A percentile compares a stretch with the other conserved stretches of the same genome.
Conservation (phyloP, 1,140 invertebrate genomes). For the Apis dorsata region DNA sequence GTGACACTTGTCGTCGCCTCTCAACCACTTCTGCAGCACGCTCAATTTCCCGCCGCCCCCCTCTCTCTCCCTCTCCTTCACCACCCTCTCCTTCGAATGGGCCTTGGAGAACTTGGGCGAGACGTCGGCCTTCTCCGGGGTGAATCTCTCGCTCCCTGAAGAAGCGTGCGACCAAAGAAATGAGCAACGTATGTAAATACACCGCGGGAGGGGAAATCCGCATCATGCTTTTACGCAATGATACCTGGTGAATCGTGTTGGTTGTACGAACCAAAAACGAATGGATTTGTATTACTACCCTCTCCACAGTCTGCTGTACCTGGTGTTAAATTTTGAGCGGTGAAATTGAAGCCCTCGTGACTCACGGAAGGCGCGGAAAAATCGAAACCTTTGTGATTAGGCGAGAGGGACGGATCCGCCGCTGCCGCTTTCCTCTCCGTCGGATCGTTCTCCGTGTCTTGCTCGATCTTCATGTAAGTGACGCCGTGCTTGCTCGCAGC, state of each 20-base stretch:
- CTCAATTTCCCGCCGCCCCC: conserved; percentile 83
- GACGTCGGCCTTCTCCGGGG: conserved; percentile 68
- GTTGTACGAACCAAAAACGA: conserved; percentile 80
- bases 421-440: conserved; percentile 65
- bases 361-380: conserved; percentile 79
- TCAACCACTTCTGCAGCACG: conserved; percentile 86
- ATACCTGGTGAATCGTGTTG: conserved; percentile 70
- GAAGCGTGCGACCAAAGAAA: background rate
- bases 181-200: no score
- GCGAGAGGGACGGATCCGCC: conserved; percentile 62
- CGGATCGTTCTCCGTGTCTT: conserved; percentile 76
- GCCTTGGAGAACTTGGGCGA: conserved; percentile 69
- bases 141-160: conserved; percentile 67
- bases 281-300: conserved; percentile 80
- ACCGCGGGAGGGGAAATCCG: background rate
- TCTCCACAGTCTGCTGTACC: conserved; percentile 63
- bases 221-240: conserved; percentile 3
- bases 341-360: conserved; percentile 74
- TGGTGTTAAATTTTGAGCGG: conserved; percentile 69
- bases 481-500: conserved; percentile 85
- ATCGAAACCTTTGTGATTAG: conserved; percentile 82
- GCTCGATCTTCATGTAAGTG: conserved; percentile 85
- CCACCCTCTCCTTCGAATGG: conserved; percentile 72
- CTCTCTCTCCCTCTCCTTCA: conserved; percentile 73
- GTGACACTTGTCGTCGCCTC: conserved; percentile 81